Evolutionary conservation across 2,888 invertebrate species (phyloP).

Genomic region (Baccha elongata): DNA sequence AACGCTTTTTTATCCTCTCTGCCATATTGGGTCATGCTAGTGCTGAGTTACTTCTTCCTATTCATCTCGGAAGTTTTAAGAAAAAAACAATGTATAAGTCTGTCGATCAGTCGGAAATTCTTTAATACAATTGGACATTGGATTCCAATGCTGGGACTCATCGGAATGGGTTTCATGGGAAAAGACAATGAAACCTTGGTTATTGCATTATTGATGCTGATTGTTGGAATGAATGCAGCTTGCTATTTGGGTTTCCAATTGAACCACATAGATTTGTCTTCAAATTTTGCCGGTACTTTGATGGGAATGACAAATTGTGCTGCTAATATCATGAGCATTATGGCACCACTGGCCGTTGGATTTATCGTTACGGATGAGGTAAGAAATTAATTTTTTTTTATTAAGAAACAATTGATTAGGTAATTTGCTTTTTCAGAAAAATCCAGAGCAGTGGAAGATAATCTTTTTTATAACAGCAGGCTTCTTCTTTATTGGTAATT

Average conservation of each 20-base stretch:
- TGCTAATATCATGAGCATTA: slow-evolving; percentile 90
- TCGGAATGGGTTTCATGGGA: slow-evolving; percentile 83
- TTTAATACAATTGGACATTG: slow-evolving; percentile 80
- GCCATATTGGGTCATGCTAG: slow-evolving; percentile 84
- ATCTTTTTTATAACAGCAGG: slow-evolving; percentile 87
- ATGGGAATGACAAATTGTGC: slow-evolving; percentile 85
- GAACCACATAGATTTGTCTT: slow-evolving; percentile 93
- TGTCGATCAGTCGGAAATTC: slow-evolving; percentile 77
- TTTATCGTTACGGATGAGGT: slow-evolving; percentile 88
- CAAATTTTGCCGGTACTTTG: slow-evolving; percentile 91
- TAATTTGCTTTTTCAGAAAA: slow-evolving; percentile 84
- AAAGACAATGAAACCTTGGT: slow-evolving; percentile 82
- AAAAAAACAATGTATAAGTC: slow-evolving; percentile 80
- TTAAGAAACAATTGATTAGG: no score
- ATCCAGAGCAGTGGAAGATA: slow-evolving; percentile 86
- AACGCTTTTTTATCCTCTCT: slow-evolving; percentile 83
- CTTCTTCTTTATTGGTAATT: slow-evolving; percentile 86
- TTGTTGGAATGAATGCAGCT: slow-evolving; percentile 90
- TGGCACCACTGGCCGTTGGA: slow-evolving; percentile 89
- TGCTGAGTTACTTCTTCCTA: slow-evolving; percentile 83
- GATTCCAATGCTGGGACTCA: slow-evolving; percentile 84
- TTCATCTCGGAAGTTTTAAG: slow-evolving; percentile 82
- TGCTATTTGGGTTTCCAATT: slow-evolving; percentile 90
- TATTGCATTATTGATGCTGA: slow-evolving; percentile 86
- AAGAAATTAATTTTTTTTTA: slow-evolving; percentile 84